Conservation (phyloP, 1,140 invertebrate genomes). For the Macrotrachela quadricornifera region DNA sequence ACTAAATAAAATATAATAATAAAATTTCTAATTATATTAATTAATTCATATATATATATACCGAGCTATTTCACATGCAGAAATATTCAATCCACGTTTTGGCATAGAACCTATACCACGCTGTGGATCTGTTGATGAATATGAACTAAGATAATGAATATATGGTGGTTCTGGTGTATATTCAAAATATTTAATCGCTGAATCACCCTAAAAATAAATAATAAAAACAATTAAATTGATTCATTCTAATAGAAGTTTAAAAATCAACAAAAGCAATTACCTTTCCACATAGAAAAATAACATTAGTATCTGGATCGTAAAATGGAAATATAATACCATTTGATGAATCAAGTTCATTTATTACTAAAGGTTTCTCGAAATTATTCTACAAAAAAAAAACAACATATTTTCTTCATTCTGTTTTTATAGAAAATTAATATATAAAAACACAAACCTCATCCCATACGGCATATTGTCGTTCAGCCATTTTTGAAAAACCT, state of each 20-base stretch:
- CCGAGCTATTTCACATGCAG: conserved; percentile 25
- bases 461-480: conserved; percentile 30
- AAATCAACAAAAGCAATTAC: conserved; percentile 13
- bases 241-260: background rate
- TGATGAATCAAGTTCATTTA: conserved; percentile 25
- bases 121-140: conserved; percentile 20
- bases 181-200: conserved; percentile 28
- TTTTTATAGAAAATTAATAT: too few species aligned
- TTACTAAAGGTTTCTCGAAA: conserved; percentile 6
- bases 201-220: conserved; percentile 23
- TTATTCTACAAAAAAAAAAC: background rate
- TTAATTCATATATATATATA: too few species aligned
- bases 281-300: conserved; percentile 29
- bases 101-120: conserved; percentile 28
- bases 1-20: conserved; percentile 11
- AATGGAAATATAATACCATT: conserved; percentile 30
- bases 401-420: too few species aligned
- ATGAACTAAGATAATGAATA: conserved; percentile 22
- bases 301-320: conserved; percentile 27
- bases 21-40: too few species aligned
- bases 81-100: conserved; percentile 29
- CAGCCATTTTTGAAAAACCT: conserved; percentile 29
- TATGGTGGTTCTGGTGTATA: conserved; percentile 23
- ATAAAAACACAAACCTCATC: conserved; percentile 9
- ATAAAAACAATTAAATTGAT: background rate